Evolutionary conservation across 2,888 invertebrate species (phyloP).

Genomic region (Elysia crispata): DNA sequence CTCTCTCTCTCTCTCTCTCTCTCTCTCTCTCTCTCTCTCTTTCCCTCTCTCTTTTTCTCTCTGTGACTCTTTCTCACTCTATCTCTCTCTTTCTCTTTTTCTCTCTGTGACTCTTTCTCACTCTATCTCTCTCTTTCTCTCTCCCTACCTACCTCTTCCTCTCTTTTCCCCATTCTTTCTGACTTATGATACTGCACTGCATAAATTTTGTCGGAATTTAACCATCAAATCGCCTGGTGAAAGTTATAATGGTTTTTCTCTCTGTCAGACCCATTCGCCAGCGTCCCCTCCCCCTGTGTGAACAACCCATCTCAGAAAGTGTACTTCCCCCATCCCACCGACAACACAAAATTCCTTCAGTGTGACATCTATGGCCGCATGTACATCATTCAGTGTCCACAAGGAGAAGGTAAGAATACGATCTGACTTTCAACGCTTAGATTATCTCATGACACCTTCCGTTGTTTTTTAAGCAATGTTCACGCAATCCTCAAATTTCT

Average conservation of each 20-base stretch:
- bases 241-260: too few species aligned
- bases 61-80: too few species aligned
- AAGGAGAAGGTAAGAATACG: slow-evolving; percentile 30
- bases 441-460: too few species aligned
- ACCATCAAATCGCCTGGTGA: too few species aligned
- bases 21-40: slow-evolving; percentile 61
- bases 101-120: slow-evolving; percentile 53
- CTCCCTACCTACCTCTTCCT: slow-evolving; percentile 54
- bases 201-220: too few species aligned
- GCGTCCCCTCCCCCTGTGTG: slow-evolving; percentile 62
- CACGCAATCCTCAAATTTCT: too few species aligned
- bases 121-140: slow-evolving; percentile 60
- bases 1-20: slow-evolving; percentile 51
- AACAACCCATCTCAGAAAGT: neutral
- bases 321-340: slow-evolving; percentile 58
- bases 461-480: too few species aligned
- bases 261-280: slow-evolving; percentile 57
- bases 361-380: slow-evolving; percentile 56
- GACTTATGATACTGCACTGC: too few species aligned
- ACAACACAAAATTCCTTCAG: slow-evolving; percentile 59
- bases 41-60: too few species aligned
- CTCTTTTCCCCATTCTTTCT: slow-evolving; percentile 62
- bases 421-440: too few species aligned
- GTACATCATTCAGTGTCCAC: slow-evolving; percentile 62
- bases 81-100: too few species aligned